Evolutionary conservation across 2,888 invertebrate genomes (phyloP), one percentile per base, ranked within the genome.

Genomic region (Hydraecia micacea): DNA sequence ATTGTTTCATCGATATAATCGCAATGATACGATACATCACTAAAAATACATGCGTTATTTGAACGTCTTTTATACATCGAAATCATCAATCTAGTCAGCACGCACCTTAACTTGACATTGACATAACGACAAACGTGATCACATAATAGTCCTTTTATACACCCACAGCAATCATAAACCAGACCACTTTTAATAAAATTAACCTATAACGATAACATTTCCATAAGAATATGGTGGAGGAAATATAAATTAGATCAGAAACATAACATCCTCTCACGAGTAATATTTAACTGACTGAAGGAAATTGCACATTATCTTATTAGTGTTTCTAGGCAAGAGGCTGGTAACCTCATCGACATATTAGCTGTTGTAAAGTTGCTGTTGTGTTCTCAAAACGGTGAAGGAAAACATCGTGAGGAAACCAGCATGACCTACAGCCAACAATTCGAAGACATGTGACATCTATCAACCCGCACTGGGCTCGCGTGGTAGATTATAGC

Each of bases 201-300:
- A 77, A 72, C 1, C 49, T 13, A 66, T 69, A 60, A 66, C 15
- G 62, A 73, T 63, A 28, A 65, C 2, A 85, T 84, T 77, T 69
- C 18, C 82, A 84, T 85, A 81, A 69, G 0, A 74, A 69, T 70
- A 81, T 85, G 72, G 69, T n/a, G 49, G 28, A 42, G 68, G 85
- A 85, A 80, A 80, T 85, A 85, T 85, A 85, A 81, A 84, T 81
- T 46, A 42, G 55, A 85, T 75, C 74, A 70, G 66, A 77, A 36
- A 67, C 67, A 42, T 55, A 77, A 69, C 60, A 65, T 65, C 71
- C 68, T 72, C 86, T 76, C 52, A 81, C 81, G 32, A 62, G 32
- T 46, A 32, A 65, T 49, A 69, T 65, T 76, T 69, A 69, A 60
- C n/a, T 39, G 52, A 58, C 8, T 76, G 32, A 32, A 58, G 75